Conservation (phyloP, 2,797 vertebrate species). For the Siniperca undulata region DNA sequence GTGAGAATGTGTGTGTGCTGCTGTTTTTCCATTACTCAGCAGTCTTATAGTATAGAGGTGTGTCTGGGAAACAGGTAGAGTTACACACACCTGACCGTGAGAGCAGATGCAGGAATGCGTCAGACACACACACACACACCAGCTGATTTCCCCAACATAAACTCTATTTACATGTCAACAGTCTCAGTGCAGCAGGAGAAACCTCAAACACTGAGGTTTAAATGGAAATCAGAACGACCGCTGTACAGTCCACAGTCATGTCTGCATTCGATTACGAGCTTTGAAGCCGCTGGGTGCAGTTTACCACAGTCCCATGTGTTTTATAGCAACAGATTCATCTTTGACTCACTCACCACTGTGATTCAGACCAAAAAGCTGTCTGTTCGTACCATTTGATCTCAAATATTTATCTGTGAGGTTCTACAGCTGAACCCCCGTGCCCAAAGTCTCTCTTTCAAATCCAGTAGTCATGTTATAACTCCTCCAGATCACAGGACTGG, state of each 20-base stretch:
- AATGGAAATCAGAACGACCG: slow-evolving; percentile 32
- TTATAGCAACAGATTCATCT: slow-evolving; percentile 42
- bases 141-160: slow-evolving; percentile 34
- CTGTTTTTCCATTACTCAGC: slow-evolving; percentile 73
- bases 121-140: slow-evolving; percentile 34
- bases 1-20: slow-evolving; percentile 39
- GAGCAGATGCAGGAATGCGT: slow-evolving; percentile 57
- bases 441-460: slow-evolving; percentile 11
- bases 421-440: neutral
- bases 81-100: slow-evolving; percentile 73
- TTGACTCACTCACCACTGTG: slow-evolving; percentile 48
- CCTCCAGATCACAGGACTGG: slow-evolving; percentile 14
- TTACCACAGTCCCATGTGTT: slow-evolving; percentile 60
- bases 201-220: slow-evolving; percentile 38
- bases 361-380: slow-evolving; percentile 42
- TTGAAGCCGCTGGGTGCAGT: slow-evolving; percentile 65
- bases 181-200: slow-evolving; percentile 26
- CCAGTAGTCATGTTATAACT: neutral
- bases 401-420: slow-evolving; percentile 42
- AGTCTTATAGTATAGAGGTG: slow-evolving; percentile 55
- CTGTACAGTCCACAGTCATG: slow-evolving; percentile 22
- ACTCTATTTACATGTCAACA: slow-evolving; percentile 70
- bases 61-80: slow-evolving; percentile 74
- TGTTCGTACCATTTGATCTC: slow-evolving; percentile 44
- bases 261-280: slow-evolving; percentile 60